Evolutionary conservation across 2,797 vertebrate species (phyloP), one percentile per base, ranked within the genome.

Genomic region (Ficedula albicollis): DNA sequence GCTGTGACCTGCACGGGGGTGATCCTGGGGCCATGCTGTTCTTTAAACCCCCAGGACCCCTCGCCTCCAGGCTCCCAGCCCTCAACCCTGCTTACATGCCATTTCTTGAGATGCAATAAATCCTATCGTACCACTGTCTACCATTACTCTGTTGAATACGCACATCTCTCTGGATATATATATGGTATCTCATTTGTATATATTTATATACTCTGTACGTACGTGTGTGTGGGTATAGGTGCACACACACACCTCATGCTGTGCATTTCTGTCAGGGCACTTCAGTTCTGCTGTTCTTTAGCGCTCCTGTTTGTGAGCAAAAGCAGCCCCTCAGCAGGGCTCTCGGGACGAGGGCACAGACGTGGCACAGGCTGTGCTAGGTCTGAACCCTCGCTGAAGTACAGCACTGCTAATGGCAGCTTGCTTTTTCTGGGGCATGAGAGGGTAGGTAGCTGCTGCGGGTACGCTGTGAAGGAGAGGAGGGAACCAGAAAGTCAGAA

Each of bases 71-170:
- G 68, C 90, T 44, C 72, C 82, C 90, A 74, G n/a, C 76, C 93
- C 90, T 74, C 44, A 15, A 77, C 97, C 97, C 94, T 92, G 95
- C 95, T 97, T 94, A 93, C 29, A 98, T 98, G 98, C 97, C 96
- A 98, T 97, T 97, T 97, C 97, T 95, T 97, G 97, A 96, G 97
- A 97, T 97, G 96, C 98, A 98, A 98, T 98, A 98, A 98, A 98
- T 97, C 87, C 97, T 97, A 95, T 98, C 86, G 95, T 98, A 96
- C 97, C 98, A 97, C 96, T 92, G 97, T 98, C 97, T 96, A 90
- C 97, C 97, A 95, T 95, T 96, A 96, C 95, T 96, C 93, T 87
- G 94, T 97, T 97, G 95, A 93, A 97, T 97, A 97, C 97, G 97
- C 97, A 98, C 97, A 98, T 97, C 96, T 97, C 93, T 94, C 97